Base-by-base conservation (phyloP, 1,140 invertebrate genomes). In the Pseudomyrmex concolor region DNA sequence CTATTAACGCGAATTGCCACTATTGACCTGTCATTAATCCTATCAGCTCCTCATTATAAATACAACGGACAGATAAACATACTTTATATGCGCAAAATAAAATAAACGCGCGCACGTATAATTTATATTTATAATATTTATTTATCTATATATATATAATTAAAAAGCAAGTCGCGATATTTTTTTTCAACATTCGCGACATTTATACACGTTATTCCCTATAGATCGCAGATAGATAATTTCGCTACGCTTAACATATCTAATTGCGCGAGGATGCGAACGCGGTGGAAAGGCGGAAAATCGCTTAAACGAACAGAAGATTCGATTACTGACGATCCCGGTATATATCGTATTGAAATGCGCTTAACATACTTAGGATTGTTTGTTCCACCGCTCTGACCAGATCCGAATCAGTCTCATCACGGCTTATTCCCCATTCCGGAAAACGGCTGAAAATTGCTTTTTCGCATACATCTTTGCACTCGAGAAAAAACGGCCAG, bases 281-380 rank as follows among this genome's bases (percentile, higher is more conserved):
- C 73, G 34, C 48, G 43, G 43, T 22, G 48, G 34, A 62, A 62
- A 84, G 45, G 22, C 43, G 51, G 74, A 78, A 70, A 68, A 80
- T 74, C 73, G 70, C 43, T 54, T 25, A 71, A 80, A 81, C 67
- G 77, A 71, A 48, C 59, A 84, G 66, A 51, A 34, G 86, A 87
- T 86, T 86, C 73, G 81, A 87, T 83, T 77, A 80, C 12, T 13
- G 48, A 17, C 15, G 62, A 73, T 84, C 48, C 34, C 59, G 54
- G 55, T 80, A 25, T 25, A 25, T 25, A 76, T 72, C 68, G 81
- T 63, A 66, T 62, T 54, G 80, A 78, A 87, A 86, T 86, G 60
- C 64, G 50, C 73, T 78, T 86, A 87, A 87, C 67, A 86, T 67
- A 70, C 86, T 87, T 87, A 87, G 85, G 85, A 70, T 87, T 81